Evolutionary conservation across 2,888 invertebrate species (phyloP), one percentile per base, ranked within the genome.

Genomic region (Euzetes globulus): DNA sequence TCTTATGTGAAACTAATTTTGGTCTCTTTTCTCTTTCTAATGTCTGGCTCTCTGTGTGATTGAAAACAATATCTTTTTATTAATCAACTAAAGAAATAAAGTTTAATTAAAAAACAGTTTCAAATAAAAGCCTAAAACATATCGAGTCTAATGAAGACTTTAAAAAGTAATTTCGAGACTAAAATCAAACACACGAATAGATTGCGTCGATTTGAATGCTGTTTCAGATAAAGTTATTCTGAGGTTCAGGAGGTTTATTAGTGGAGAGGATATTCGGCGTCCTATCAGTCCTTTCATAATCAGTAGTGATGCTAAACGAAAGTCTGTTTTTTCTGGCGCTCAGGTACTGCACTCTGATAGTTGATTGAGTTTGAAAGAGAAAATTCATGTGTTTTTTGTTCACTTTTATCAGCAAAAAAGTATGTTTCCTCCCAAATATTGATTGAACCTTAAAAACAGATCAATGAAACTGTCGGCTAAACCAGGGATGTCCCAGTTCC

Each of bases 371-470:
- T n/a, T n/a, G n/a, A n/a, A n/a, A n/a, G n/a, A n/a, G n/a, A n/a
- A n/a, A n/a, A n/a, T n/a, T n/a, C n/a, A n/a, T 22, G 25, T 63
- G 63, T 33, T 27, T 63, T 63, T 29, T 15, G 5, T 27, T 29
- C 17, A 17, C 1, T 63, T 63, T 63, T 63, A 63, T 63, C 63
- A 63, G 27, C 11, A 63, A 63, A 33, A 33, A n/a, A n/a, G 29
- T 33, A 63, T 5, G 63, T 63, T 63, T 29, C 29, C 63, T 63
- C 63, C 63, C 63, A 63, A 33, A 3, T 63, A 63, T 63, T 25
- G 63, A 63, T 63, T 63, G 29, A 63, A 29, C 29, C 2, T 33
- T 58, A 15, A 58, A 58, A 58, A 58, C 33, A 17, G 33, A 63
- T 63, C 27, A 63, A 63, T 63, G 63, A 33, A 7, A 5, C n/a